Percentiles rank a stretch among this genome's conserved stretches.
Conservation (phyloP, 2,797 vertebrate genomes). For the Tapera naevia region DNA sequence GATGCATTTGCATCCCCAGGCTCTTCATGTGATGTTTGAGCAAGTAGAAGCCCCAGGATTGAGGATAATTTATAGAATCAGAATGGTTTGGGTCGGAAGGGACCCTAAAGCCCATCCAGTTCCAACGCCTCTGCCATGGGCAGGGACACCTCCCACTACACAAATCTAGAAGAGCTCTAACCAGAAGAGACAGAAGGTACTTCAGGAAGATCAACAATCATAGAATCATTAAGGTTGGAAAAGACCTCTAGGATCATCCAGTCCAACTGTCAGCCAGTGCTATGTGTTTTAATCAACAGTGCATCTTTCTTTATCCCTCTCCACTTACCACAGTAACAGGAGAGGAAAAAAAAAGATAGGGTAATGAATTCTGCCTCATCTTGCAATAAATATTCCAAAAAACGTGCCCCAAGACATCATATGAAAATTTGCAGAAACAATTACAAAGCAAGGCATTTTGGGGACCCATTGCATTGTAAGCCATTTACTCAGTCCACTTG, state of each 20-base stretch:
- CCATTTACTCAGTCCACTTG: accelerated
- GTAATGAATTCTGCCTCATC: background rate
- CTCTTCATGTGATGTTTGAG: accelerated
- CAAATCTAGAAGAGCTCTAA: accelerated
- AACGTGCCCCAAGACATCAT: accelerated
- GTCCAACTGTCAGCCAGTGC: no score
- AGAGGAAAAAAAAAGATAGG: background rate
- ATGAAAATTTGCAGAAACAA: background rate
- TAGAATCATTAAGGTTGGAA: no score
- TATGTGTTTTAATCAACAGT: background rate
- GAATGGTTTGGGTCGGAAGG: no score
- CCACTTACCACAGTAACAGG: background rate
- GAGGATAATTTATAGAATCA: no score
- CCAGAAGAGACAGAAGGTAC: background rate
- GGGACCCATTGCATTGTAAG: accelerated
- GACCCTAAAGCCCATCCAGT: no score
- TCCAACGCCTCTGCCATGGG: no score
- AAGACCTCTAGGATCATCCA: no score
- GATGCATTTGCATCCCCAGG: no score
- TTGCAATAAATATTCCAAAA: accelerated
- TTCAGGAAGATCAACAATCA: no score
- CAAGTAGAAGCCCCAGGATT: background rate
- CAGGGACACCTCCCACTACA: no score
- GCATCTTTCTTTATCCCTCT: no score
- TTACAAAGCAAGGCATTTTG: background rate